Percentiles rank a stretch among this genome's conserved stretches.
Conservation (phyloP, 2,888 invertebrate genomes). For the Hirtodrosophila cameraria region DNA sequence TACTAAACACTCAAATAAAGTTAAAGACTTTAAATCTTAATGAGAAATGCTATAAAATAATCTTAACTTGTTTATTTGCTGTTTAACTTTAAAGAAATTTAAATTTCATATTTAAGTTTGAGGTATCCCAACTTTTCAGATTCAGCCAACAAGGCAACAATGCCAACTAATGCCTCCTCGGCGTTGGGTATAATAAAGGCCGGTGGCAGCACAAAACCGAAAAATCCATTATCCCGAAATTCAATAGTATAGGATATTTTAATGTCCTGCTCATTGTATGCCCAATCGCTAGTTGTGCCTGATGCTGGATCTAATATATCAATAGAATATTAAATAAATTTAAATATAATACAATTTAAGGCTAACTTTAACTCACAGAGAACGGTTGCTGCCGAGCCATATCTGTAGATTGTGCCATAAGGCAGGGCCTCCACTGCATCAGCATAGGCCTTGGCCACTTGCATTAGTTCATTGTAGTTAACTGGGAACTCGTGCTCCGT, state of each 20-base stretch:
- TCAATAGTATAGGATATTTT: slow-evolving; percentile 84
- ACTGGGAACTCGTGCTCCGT: slow-evolving; percentile 80
- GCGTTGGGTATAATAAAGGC: slow-evolving; percentile 87
- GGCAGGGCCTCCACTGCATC: slow-evolving; percentile 84
- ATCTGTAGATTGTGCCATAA: slow-evolving; percentile 84
- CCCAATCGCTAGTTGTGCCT: slow-evolving; percentile 85
- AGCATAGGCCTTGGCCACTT: slow-evolving; percentile 85
- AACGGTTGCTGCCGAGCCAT: slow-evolving; percentile 85
- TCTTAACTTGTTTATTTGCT: no score
- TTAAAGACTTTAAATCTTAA: no score
- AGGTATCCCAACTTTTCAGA: slow-evolving; percentile 79
- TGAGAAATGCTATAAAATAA: no score
- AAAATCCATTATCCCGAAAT: slow-evolving; percentile 87
- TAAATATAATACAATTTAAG: background rate
- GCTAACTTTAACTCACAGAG: slow-evolving; percentile 85
- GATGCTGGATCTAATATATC: slow-evolving; percentile 79
- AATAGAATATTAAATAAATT: background rate
- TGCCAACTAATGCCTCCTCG: slow-evolving; percentile 85
- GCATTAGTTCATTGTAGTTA: slow-evolving; percentile 84
- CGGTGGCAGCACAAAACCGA: slow-evolving; percentile 88
- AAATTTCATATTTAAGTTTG: slow-evolving; percentile 41
- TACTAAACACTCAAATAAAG: no score
- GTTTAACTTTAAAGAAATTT: no score
- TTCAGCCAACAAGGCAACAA: slow-evolving; percentile 82
- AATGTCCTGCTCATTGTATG: slow-evolving; percentile 85